Evolutionary conservation across 2,113 vertebrate species (phyloP), one percentile per base, ranked within the genome.

Genomic region (Menura novaehollandiae): DNA sequence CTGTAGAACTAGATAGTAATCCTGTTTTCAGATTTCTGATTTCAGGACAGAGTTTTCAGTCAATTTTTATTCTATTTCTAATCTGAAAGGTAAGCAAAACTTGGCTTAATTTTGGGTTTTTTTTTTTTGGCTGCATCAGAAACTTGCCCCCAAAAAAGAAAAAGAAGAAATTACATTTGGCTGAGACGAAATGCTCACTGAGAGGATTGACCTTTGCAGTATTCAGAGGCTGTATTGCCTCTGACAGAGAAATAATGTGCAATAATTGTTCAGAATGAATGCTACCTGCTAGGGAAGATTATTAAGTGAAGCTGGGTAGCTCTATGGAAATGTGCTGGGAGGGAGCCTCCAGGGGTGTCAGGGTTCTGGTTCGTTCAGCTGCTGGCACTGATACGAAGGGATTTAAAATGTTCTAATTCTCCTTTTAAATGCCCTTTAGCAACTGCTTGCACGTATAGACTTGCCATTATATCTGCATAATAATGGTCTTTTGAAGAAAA

Each of bases 241-340:
- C 37, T 86, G 79, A 88, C 79, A 92, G 71, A 85, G 85, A 63
- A 91, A 53, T 86, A 80, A 59, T 68, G 35, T 72, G 23, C 64
- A 71, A 6, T 88, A 90, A 60, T 88, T 92, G 53, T 63, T 95
- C 22, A 37, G 56, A 73, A 32, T 71, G 59, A 80, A 22, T 52
- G n/a, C 73, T 90, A 94, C 95, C 85, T 97, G 68, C 92, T 77
- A 93, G 74, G 85, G 53, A 71, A 62, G 80, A 49, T 95, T 73
- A 91, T 94, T 63, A 87, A 94, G 28, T 10, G 2, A 58, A 59
- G 62, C 78, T 76, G 85, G n/a, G 43, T 35, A 39, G 24, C 56
- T 77, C 33, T 55, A 0, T 66, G 72, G 75, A 80, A 82, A 16
- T 55, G 12, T 10, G 23, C 68, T 26, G 8, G 12, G 66, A 93